A percentile compares a stretch with the other conserved stretches of the same genome.
phyloP scores from a whole-genome alignment of 2,888 invertebrate genomes.

The Philhelius pedissequus region DNA sequence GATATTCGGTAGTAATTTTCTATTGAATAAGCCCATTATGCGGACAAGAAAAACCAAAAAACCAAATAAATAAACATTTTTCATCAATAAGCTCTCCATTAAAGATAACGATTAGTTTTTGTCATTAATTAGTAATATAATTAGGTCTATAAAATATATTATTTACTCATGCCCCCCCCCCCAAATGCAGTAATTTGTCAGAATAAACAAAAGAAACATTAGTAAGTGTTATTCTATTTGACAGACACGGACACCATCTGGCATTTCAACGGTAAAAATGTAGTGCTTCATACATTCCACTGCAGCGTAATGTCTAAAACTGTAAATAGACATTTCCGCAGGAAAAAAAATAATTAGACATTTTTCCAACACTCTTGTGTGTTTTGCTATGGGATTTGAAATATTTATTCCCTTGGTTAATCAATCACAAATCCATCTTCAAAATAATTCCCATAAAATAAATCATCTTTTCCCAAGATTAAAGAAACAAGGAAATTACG shows the following conservation, averaged over 20 bases:
- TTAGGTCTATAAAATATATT: neutral
- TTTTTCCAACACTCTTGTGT: slow-evolving; percentile 12
- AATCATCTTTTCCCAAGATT: slow-evolving; percentile 8
- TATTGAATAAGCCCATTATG: too few species aligned
- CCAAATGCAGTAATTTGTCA: neutral
- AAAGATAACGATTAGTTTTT: neutral
- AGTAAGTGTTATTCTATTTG: neutral
- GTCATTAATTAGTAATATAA: neutral
- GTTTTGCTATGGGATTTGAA: slow-evolving; percentile 15
- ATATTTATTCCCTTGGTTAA: slow-evolving; percentile 33
- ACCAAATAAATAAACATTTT: neutral
- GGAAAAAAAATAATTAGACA: slow-evolving; percentile 24
- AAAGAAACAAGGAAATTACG: neutral
- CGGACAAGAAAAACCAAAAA: neutral
- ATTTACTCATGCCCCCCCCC: neutral
- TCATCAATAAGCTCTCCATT: neutral
- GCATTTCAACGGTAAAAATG: neutral
- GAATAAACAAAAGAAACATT: neutral
- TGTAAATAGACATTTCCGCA: slow-evolving; percentile 17
- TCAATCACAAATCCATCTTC: slow-evolving; percentile 49
- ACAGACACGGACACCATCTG: slow-evolving; percentile 2
- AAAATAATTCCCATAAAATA: slow-evolving; percentile 17
- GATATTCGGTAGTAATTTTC: too few species aligned
- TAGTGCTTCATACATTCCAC: neutral
- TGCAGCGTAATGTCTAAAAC: too few species aligned